Conservation (phyloP, 2,113 vertebrate genomes). For the Pelusios castaneus region DNA sequence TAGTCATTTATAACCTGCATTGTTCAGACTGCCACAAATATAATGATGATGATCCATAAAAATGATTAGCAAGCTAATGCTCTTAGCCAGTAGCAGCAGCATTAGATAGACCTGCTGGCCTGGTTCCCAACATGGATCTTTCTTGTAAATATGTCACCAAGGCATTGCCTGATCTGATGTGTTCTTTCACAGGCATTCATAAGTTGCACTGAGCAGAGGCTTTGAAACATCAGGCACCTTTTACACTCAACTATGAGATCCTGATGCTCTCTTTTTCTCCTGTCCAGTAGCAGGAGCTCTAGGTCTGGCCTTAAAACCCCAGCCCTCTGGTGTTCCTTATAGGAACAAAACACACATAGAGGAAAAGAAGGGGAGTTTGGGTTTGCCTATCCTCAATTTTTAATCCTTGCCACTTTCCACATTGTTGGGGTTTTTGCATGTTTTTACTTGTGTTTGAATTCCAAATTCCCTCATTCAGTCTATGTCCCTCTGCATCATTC, state of each 20-base stretch:
- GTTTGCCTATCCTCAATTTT: neutral
- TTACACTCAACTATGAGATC: neutral
- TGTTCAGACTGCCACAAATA: neutral
- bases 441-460: neutral
- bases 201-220: neutral
- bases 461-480: neutral
- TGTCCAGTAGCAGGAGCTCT: neutral
- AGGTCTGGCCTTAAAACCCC: neutral
- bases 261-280: neutral
- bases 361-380: neutral
- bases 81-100: neutral
- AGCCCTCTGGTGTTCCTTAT: neutral
- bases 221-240: neutral
- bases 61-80: neutral
- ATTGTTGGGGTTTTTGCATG: neutral
- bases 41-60: neutral
- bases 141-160: neutral
- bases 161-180: neutral
- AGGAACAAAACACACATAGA: neutral
- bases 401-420: neutral
- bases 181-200: neutral
- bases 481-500: neutral
- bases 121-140: neutral
- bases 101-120: neutral
- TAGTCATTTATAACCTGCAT: neutral